Evolutionary conservation across 2,888 invertebrate species (phyloP).

Genomic region (Dioctria rufipes): DNA sequence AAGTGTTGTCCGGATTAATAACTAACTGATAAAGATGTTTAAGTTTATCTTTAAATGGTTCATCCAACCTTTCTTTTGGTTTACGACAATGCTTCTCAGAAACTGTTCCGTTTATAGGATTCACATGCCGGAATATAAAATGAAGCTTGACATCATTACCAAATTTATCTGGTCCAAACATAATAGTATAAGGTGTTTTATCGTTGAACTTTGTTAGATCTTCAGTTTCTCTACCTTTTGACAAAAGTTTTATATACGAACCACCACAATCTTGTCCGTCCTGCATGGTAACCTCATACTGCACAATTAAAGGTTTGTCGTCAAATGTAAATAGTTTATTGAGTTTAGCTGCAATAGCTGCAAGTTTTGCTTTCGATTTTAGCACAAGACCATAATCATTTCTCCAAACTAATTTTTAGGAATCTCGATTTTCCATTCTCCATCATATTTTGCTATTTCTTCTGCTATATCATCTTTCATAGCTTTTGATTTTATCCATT

Average conservation of each 20-base stretch:
- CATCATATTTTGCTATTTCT: constrained; percentile 95
- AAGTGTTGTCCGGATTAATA: constrained; percentile 85
- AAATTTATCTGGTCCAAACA: constrained; percentile 99
- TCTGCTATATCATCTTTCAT: constrained; percentile 92
- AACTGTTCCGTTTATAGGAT: constrained; percentile 91
- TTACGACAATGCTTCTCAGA: constrained; percentile 98
- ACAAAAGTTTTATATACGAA: constrained; percentile 95
- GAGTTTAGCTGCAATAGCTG: constrained; percentile 89
- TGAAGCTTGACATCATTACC: constrained; percentile 95
- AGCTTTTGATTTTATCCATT: constrained; percentile 91
- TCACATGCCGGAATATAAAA: constrained; percentile 94
- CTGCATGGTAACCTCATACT: constrained; percentile 93
- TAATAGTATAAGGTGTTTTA: constrained; percentile 97
- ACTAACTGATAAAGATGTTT: constrained; percentile 90
- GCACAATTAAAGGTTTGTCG: constrained; percentile 88
- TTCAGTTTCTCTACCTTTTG: constrained; percentile 78
- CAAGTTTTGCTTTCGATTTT: constrained; percentile 96
- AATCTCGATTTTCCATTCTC: constrained; percentile 83
- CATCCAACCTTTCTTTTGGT: constrained; percentile 86
- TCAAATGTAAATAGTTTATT: constrained; percentile 86
- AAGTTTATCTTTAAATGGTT: constrained; percentile 91
- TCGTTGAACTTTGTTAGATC: constrained; percentile 91
- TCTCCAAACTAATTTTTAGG: constrained; percentile 84
- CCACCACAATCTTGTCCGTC: constrained; percentile 99
- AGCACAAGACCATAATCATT: constrained; percentile 91